Base-by-base conservation (phyloP, 2,888 invertebrate species). In the Mesochorus sp. region DNA sequence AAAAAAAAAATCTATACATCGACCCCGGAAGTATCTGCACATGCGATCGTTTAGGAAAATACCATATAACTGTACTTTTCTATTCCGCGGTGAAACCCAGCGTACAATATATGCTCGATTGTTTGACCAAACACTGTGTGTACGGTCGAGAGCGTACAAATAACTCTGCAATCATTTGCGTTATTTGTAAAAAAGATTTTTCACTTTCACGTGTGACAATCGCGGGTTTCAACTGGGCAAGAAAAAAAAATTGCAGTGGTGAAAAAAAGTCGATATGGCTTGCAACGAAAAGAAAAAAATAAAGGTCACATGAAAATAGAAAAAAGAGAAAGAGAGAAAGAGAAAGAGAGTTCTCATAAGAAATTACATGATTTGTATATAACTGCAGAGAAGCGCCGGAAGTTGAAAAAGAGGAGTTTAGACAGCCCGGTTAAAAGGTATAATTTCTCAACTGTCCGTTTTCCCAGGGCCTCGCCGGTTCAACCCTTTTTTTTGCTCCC, bases 401-500 rank as follows among this genome's bases (percentile, higher is more conserved):
- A 68, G 67, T 62, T 57, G 37, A 12, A 73, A 62, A 61, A n/a
- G 53, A 31, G n/a, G 73, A n/a, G 24, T 4, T 34, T n/a, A 12
- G 37, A n/a, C 12, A 37, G 12, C 37, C 37, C 37, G 37, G 8
- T 37, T 6, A 12, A 12, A 14, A 51, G 26, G 34, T 39, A 55
- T 44, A 59, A 59, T 59, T 42, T 42, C 51, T 12, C 19, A 62
- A 70, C 70, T 55, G 74, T 61, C 59, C 59, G 19, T 66, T 78
- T 68, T 42, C 17, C 57, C 64, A 55, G 6, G 31, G 4, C 17
- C 8, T 19, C 49, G 19, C 10, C 51, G n/a, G 44, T 44, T 53
- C 3, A 72, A 76, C 67, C 72, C 67, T 72, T 78, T 79, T 79
- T 72, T 79, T 76, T 68, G 72, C 76, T 72, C 67, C 37, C 72